Percentiles rank a stretch among this genome's conserved stretches.
Conservation (phyloP, 64 coral and sea anemone species). For the Montipora cactus region DNA sequence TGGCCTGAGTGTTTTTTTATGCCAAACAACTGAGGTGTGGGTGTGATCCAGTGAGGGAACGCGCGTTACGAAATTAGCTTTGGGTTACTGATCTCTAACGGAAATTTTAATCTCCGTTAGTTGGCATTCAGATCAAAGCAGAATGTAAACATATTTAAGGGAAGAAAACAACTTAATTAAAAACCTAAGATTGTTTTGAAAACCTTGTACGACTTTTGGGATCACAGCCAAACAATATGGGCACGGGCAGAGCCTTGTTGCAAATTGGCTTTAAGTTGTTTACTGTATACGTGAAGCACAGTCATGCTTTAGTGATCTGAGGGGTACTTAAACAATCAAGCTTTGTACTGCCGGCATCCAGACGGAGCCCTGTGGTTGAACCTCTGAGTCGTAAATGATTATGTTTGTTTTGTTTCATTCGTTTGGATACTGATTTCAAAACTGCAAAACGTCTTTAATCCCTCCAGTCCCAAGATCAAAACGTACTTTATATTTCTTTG, state of each 20-base stretch:
- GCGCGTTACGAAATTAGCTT: not conserved
- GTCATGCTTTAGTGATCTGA: no score
- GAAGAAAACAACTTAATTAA: conserved; percentile 8
- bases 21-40: not conserved
- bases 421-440: no score
- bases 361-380: no score
- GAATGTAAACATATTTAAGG: not conserved
- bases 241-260: not conserved
- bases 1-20: not conserved
- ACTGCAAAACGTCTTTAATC: no score
- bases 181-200: not conserved
- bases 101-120: not conserved
- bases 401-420: no score
- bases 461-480: no score
- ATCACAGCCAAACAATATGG: not conserved
- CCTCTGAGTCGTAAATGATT: no score
- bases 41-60: not conserved
- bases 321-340: no score
- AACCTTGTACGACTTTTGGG: not conserved
- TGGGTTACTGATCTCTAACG: not conserved
- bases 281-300: no score
- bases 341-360: no score
- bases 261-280: no score
- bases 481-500: no score
- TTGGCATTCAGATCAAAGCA: not conserved